Percentiles rank a stretch among this genome's conserved stretches.
Evolutionary conservation across 2,888 invertebrate genomes (phyloP).

Genomic region (Agrochola lota): DNA sequence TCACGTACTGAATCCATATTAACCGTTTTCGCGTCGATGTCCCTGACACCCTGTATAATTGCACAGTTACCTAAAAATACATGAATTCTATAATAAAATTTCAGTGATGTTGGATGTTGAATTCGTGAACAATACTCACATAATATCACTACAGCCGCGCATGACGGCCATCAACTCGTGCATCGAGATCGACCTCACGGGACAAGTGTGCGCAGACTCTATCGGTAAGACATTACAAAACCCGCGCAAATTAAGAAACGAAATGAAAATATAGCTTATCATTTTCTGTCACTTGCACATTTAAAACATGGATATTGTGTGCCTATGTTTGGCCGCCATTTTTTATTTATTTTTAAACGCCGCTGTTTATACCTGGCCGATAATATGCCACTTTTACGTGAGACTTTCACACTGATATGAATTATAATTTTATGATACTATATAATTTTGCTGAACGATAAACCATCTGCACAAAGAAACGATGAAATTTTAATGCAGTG

Average conservation of each 20-base stretch:
- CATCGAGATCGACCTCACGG: conserved; percentile 98
- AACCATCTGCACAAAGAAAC: not conserved
- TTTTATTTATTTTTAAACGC: not conserved
- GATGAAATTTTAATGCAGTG: not conserved
- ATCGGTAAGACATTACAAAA: conserved; percentile 91
- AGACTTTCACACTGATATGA: not conserved
- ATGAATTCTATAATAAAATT: not conserved
- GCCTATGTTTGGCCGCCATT: not conserved
- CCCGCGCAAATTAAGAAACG: not conserved
- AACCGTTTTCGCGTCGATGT: too few relatives aligned
- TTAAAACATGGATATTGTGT: not conserved
- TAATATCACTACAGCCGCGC: conserved; percentile 95
- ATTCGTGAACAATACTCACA: conserved; percentile 96
- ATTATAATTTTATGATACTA: too few relatives aligned
- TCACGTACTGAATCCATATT: too few relatives aligned
- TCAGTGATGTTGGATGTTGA: conserved; percentile 97
- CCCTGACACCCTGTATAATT: too few relatives aligned
- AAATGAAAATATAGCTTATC: not conserved
- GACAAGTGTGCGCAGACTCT: conserved; percentile 98
- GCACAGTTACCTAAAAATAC: not conserved
- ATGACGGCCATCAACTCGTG: conserved; percentile 99
- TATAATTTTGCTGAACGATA: not conserved
- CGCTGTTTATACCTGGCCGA: not conserved
- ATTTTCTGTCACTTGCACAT: not conserved
- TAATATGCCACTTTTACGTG: not conserved